These are phyloP conservation scores for Drosophila kanapiae DNA, from an alignment of 1,140 invertebrate species.

Conservation along the genomic window DNA sequence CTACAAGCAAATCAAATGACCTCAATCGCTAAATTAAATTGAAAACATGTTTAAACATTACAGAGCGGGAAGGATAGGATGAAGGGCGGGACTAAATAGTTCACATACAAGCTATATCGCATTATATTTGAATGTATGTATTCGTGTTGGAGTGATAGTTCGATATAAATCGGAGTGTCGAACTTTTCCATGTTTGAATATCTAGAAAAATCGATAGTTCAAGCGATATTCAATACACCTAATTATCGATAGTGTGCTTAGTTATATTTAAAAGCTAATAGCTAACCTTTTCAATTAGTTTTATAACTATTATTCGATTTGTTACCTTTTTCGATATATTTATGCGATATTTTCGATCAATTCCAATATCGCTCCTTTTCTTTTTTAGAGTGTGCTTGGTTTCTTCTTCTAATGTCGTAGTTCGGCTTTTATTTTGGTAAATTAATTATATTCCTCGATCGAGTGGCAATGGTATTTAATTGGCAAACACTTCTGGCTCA, in stretches of 20 bases:
- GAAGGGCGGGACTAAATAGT: slow-evolving; percentile 3
- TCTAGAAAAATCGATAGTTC: too few relatives aligned
- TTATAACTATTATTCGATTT: too few relatives aligned
- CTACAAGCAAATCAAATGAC: slow-evolving; percentile 75
- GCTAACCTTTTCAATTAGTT: too few relatives aligned
- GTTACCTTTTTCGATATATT: background rate
- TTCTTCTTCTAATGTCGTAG: background rate
- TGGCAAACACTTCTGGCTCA: slow-evolving; percentile 31
- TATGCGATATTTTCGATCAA: background rate
- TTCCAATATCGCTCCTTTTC: background rate
- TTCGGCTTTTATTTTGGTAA: background rate
- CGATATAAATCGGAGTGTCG: too few relatives aligned
- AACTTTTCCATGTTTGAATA: too few relatives aligned
- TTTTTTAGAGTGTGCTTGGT: background rate
- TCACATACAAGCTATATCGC: background rate
- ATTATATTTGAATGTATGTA: background rate
- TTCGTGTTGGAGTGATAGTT: background rate
- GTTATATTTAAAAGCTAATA: too few relatives aligned
- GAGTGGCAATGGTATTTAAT: background rate
- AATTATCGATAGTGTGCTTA: too few relatives aligned
- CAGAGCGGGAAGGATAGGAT: background rate
- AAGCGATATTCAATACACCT: too few relatives aligned
- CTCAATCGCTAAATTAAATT: slow-evolving; percentile 78
- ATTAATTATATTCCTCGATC: background rate
- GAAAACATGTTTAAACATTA: slow-evolving; percentile 61